Percentiles rank a stretch among this genome's conserved stretches.
These are phyloP conservation scores for Atopsyche davidsoni DNA, from an alignment of 1,140 invertebrate genomes.

Conservation along the genomic window DNA sequence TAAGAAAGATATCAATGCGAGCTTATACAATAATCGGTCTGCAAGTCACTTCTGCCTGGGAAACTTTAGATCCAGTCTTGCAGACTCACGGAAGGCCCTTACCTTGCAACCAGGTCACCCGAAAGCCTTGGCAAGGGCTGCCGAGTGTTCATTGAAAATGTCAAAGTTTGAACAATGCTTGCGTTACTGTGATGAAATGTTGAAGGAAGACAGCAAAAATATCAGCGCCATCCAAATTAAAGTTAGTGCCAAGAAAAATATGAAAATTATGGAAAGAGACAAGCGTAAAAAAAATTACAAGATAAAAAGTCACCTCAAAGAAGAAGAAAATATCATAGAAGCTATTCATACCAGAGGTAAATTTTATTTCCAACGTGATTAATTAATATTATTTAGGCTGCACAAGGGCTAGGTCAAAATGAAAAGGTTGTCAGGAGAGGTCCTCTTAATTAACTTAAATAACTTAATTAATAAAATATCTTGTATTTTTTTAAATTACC, in stretches of 20 bases:
- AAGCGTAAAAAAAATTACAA: conserved; percentile 42
- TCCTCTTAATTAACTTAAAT: too few relatives aligned
- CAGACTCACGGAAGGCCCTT: conserved; percentile 58
- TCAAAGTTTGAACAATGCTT: conserved; percentile 67
- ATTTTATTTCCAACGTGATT: conserved; percentile 39
- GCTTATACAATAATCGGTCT: conserved; percentile 86
- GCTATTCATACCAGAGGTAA: conserved; percentile 39
- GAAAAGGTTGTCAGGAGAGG: too few relatives aligned
- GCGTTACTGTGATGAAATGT: conserved; percentile 64
- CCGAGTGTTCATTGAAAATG: conserved; percentile 63
- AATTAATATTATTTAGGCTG: conserved; percentile 5
- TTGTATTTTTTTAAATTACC: too few relatives aligned
- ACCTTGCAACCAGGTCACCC: conserved; percentile 70
- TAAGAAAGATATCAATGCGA: conserved; percentile 69
- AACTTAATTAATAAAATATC: too few relatives aligned
- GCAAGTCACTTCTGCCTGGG: conserved; percentile 81
- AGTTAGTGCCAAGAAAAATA: conserved; percentile 58
- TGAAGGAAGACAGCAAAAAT: conserved; percentile 52
- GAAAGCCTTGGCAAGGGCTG: conserved; percentile 73
- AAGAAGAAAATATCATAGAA: conserved; percentile 47
- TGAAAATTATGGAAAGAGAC: conserved; percentile 55
- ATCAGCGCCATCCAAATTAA: conserved; percentile 54
- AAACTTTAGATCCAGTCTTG: conserved; percentile 65
- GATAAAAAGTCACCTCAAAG: conserved; percentile 50
- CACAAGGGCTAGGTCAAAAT: too few relatives aligned